Conservation (phyloP, 2,113 vertebrate species). For the Coracopsis vasa region DNA sequence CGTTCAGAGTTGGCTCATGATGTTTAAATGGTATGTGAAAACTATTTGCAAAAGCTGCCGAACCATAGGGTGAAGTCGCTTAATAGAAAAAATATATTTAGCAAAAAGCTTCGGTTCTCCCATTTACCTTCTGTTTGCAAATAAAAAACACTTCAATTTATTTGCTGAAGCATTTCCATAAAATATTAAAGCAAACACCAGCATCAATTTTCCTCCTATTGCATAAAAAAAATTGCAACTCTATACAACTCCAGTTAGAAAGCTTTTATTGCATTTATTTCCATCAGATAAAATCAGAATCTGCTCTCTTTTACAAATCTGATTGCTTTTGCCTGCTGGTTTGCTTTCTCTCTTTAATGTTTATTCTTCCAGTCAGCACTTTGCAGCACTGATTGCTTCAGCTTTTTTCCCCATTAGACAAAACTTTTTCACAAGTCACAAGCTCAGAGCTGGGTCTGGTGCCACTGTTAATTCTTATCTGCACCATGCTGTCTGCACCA, state of each 20-base stretch:
- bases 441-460: background rate
- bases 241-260: slow-evolving; percentile 37
- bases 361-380: slow-evolving; percentile 65
- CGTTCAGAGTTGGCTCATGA: fast-evolving
- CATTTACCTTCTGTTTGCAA: slow-evolving; percentile 61
- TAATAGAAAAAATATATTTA: slow-evolving; percentile 18
- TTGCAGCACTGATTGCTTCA: slow-evolving; percentile 52
- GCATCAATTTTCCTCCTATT: slow-evolving; percentile 48
- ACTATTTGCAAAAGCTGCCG: background rate
- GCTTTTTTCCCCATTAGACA: slow-evolving; percentile 1
- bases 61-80: background rate
- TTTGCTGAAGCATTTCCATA: slow-evolving; percentile 63
- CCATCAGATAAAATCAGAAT: slow-evolving; percentile 66
- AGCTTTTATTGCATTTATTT: slow-evolving; percentile 66
- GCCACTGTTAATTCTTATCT: background rate
- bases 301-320: slow-evolving; percentile 60
- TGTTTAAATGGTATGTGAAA: background rate
- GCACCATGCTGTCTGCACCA: background rate
- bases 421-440: slow-evolving; percentile 10
- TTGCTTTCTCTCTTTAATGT: slow-evolving; percentile 61
- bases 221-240: slow-evolving; percentile 36
- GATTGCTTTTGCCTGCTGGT: slow-evolving; percentile 67
- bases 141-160: slow-evolving; percentile 48
- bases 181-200: slow-evolving; percentile 57
- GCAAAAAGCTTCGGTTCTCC: background rate